Percentiles rank a stretch among this genome's conserved stretches.
These are phyloP conservation scores for Hippocampus zosterae DNA, from an alignment of 2,113 vertebrate species.

Conservation along the genomic window DNA sequence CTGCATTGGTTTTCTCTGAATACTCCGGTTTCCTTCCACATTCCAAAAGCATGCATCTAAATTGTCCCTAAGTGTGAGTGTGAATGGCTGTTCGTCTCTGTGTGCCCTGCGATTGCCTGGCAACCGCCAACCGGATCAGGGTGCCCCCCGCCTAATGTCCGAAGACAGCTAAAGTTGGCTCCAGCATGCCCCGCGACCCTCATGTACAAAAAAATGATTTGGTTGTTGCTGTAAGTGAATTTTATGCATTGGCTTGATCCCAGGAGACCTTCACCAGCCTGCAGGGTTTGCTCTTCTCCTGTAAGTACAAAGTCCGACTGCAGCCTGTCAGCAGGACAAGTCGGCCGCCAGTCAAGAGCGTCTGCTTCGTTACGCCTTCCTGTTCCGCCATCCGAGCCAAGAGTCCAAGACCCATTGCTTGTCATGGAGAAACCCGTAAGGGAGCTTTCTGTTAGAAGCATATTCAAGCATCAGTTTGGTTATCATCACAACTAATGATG, in stretches of 20 bases:
- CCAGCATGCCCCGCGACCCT: too few relatives aligned
- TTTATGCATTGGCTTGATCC: constrained; percentile 13
- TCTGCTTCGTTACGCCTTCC: constrained; percentile 81
- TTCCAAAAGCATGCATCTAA: too few relatives aligned
- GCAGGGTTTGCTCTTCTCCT: constrained; percentile 81
- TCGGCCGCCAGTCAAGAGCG: constrained; percentile 69
- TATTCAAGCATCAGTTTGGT: too few relatives aligned
- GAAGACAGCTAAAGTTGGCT: too few relatives aligned
- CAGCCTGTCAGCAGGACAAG: constrained; percentile 71
- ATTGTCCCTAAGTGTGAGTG: too few relatives aligned
- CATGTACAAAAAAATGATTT: neutral
- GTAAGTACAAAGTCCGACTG: constrained; percentile 86
- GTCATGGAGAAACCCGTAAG: constrained; percentile 74
- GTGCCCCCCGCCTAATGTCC: too few relatives aligned
- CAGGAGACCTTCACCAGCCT: constrained; percentile 84
- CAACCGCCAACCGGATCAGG: too few relatives aligned
- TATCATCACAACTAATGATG: too few relatives aligned
- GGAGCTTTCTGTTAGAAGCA: neutral
- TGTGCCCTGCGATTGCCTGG: too few relatives aligned
- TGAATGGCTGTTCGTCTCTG: too few relatives aligned
- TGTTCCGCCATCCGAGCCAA: constrained; percentile 80
- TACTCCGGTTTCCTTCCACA: too few relatives aligned
- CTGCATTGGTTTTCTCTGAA: too few relatives aligned
- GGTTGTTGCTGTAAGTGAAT: neutral
- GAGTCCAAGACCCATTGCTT: constrained; percentile 70